Evolutionary conservation across 2,888 invertebrate genomes (phyloP).

Genomic region (Octodonta nipae): DNA sequence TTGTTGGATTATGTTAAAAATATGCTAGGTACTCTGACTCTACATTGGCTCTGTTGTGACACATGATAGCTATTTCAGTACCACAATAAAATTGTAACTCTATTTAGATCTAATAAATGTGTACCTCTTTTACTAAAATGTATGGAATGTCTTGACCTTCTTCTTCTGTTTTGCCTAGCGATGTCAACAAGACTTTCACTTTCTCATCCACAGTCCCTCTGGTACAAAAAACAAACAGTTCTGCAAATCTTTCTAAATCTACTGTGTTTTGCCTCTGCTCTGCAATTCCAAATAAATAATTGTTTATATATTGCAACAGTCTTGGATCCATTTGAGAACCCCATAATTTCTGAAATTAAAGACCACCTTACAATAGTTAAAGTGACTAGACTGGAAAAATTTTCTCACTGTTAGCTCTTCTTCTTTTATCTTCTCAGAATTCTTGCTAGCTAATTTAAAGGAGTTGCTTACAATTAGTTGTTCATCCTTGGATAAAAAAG

Average conservation of each 20-base stretch:
- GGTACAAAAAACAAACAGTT: constrained; percentile 54
- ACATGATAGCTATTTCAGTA: too few relatives aligned
- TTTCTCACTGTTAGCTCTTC: constrained; percentile 54
- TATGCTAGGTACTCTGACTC: too few relatives aligned
- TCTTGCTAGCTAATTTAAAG: constrained; percentile 49
- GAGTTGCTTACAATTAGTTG: constrained; percentile 49
- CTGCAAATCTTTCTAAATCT: constrained; percentile 52
- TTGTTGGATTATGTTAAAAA: too few relatives aligned
- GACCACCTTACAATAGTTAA: neutral
- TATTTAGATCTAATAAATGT: constrained; percentile 1
- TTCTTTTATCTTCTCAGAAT: constrained; percentile 50
- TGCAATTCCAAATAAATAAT: constrained; percentile 51
- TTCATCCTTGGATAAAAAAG: constrained; percentile 49
- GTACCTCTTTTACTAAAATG: constrained; percentile 49
- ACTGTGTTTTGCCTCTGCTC: constrained; percentile 39
- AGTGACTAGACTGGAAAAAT: neutral
- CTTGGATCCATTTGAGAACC: constrained; percentile 54
- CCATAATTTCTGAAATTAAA: constrained; percentile 48
- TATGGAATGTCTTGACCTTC: constrained; percentile 45
- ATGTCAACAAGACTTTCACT: constrained; percentile 43
- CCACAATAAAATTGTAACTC: too few relatives aligned
- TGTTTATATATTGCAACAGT: constrained; percentile 51
- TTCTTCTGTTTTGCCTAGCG: constrained; percentile 42
- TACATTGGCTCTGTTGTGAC: too few relatives aligned
- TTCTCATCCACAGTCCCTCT: constrained; percentile 55